These are phyloP conservation scores for Lepus oiostolus DNA, from an alignment of 2,797 vertebrate genomes.

Conservation along the genomic window DNA sequence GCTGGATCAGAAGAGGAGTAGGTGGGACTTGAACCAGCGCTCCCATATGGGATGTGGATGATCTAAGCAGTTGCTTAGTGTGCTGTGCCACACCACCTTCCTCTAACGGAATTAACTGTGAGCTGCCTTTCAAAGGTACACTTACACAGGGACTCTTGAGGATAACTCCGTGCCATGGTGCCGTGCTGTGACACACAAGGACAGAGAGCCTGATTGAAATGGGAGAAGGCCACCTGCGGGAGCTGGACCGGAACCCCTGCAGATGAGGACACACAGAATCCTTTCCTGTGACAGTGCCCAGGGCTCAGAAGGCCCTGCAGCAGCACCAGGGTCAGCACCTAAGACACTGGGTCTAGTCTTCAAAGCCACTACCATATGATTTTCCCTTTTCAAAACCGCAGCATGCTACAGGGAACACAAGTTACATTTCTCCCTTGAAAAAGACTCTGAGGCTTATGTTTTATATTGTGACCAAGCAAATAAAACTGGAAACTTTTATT, in stretches of 20 bases:
- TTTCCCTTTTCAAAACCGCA: conserved; percentile 40
- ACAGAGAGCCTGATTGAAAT: not conserved
- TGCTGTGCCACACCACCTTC: not conserved
- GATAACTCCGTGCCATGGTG: not conserved
- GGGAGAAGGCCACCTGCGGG: not conserved
- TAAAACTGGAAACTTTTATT: not conserved
- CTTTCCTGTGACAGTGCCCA: not conserved
- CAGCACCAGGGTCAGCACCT: not conserved
- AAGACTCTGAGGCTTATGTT: not conserved
- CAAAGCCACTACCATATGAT: not conserved
- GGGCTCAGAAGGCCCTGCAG: not conserved
- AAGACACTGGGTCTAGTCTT: not conserved
- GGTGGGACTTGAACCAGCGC: no score
- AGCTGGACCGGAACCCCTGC: not conserved
- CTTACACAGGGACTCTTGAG: not conserved
- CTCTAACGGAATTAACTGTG: not conserved
- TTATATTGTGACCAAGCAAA: not conserved
- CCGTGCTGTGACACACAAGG: no score
- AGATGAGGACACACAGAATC: not conserved
- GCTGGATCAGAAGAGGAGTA: no score
- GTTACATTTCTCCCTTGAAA: not conserved
- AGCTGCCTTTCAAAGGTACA: not conserved
- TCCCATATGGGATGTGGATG: no score
- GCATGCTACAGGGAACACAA: not conserved
- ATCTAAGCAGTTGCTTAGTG: no score